Evolutionary conservation across 2,113 vertebrate species (phyloP), one percentile per base, ranked within the genome.

Genomic region (Istiophorus platypterus): DNA sequence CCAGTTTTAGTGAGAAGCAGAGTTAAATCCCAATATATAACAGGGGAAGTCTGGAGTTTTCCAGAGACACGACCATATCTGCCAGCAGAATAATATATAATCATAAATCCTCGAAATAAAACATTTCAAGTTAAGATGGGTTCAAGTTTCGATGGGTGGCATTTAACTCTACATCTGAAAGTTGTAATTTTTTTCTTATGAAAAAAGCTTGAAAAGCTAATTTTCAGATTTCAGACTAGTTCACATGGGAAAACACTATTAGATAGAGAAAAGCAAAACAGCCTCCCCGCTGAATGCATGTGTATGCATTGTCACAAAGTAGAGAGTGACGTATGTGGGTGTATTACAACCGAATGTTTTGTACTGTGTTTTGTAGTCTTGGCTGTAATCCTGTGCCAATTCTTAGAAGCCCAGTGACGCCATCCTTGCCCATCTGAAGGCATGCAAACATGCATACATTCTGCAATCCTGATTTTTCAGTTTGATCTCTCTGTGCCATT

Each of bases 1-100:
- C 13, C n/a, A 1, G 42, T 72, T 80, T 96, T 95, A 95, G 96
- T 94, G 93, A 95, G 91, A 93, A 93, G 80, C 92, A 85, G 42
- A 72, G 58, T 22, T 7, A 0, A 69, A 0, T 66, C 77, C 52
- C 74, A 81, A 88, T 18, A 72, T 37, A n/a, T 64, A 37, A 83
- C 27, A 63, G 37, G 8, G 65, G 59, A 70, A 58, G 52, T 86
- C 52, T 14, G 24, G 59, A 26, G 39, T 41, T 39, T 58, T 82
- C 39, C 58, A 57, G 58, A 69, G 70, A 64, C 59, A 42, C 39
- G 22, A 69, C 41, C 15, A 68, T 26, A 54, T 31, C 24, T 15
- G 20, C 52, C 14, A 51, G 7, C 5, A 52, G 45, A n/a, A 42
- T 8, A 41, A 73, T 14, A 15, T 18, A 42, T 8, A 41, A 73